Conservation (phyloP, 92 coral and sea anemone genomes). For the Bergia puertoricense region DNA sequence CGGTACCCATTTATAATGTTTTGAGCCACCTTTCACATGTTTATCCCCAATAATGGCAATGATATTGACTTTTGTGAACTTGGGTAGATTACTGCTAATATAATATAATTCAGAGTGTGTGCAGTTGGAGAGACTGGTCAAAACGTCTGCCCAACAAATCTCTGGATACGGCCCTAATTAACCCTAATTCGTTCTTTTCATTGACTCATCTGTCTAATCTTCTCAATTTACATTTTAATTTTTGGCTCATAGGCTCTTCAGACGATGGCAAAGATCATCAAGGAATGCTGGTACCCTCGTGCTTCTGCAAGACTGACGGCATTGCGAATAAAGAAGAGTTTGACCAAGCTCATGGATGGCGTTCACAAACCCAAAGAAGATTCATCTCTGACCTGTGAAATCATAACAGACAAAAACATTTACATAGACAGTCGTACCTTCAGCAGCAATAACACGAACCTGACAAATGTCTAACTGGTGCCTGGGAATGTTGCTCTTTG, state of each 20-base stretch:
- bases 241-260: constrained; percentile 66
- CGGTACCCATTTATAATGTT: no score
- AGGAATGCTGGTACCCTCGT: constrained; percentile 92
- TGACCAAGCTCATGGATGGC: constrained; percentile 78
- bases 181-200: no score
- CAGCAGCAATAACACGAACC: constrained; percentile 19
- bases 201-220: neutral
- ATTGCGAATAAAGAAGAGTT: constrained; percentile 84
- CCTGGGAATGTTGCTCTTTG: neutral
- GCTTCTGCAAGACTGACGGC: constrained; percentile 92
- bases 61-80: no score
- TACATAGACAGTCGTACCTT: constrained; percentile 13
- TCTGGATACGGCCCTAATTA: no score
- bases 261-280: constrained; percentile 76
- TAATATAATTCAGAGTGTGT: no score
- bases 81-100: no score
- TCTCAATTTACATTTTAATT: neutral
- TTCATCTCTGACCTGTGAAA: neutral
- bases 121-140: no score
- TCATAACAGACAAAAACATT: constrained; percentile 33
- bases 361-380: constrained; percentile 54
- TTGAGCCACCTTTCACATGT: no score
- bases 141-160: no score
- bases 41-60: no score
- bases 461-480: constrained; percentile 6